Percentiles rank a stretch among this genome's conserved stretches.
phyloP scores from a whole-genome alignment of 2,888 invertebrate genomes.

The Chymomyza procnemis region DNA sequence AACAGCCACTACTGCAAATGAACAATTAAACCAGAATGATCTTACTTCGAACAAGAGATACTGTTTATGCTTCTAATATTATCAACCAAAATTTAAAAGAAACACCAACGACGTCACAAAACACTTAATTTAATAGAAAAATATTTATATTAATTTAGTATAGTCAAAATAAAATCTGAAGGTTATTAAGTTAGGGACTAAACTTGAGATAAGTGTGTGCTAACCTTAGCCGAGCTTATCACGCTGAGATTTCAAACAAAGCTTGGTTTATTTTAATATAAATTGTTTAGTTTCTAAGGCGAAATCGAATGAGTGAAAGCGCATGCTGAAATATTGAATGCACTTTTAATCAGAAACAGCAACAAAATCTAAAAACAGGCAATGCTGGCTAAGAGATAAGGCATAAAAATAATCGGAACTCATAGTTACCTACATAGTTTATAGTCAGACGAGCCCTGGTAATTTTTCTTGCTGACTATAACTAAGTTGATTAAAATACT shows the following conservation, averaged over 20 bases:
- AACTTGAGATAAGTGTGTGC: not conserved
- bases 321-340: constrained; percentile 24
- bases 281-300: not conserved
- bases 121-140: no score
- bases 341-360: constrained; percentile 42
- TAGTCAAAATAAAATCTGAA: not conserved
- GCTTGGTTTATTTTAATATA: constrained; percentile 26
- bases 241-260: constrained; percentile 27
- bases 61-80: no score
- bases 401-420: not conserved
- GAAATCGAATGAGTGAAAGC: constrained; percentile 20
- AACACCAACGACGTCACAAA: no score
- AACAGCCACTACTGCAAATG: no score
- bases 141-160: not conserved
- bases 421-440: no score
- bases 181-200: not conserved
- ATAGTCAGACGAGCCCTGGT: not conserved
- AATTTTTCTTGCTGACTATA: not conserved
- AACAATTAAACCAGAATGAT: no score
- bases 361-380: constrained; percentile 26
- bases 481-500: no score
- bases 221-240: constrained; percentile 45
- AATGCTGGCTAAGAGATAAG: not conserved
- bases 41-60: no score
- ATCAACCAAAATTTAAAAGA: no score